Conservation (phyloP, 2,797 vertebrate genomes). For the Micromesistius poutassou region DNA sequence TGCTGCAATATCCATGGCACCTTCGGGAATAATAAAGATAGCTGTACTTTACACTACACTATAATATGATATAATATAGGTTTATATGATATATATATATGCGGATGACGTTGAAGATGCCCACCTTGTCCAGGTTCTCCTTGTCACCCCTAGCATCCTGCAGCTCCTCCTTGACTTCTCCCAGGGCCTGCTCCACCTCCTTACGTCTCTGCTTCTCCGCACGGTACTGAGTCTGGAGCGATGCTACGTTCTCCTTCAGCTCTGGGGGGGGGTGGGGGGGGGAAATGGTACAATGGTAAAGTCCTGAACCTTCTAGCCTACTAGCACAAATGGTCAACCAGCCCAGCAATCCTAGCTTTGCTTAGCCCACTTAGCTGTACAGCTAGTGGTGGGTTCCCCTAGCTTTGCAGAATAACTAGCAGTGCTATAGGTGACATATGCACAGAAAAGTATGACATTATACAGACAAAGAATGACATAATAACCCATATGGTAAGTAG, state of each 20-base stretch:
- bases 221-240: conserved; percentile 73
- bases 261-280: conserved; percentile 65
- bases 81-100: too few relatives aligned
- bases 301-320: neutral
- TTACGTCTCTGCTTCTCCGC: conserved; percentile 85
- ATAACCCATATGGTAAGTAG: neutral
- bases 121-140: conserved; percentile 82
- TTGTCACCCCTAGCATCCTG: conserved; percentile 83
- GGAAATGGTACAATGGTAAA: neutral
- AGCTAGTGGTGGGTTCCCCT: too few relatives aligned
- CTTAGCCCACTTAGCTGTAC: too few relatives aligned
- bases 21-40: neutral
- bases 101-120: conserved; percentile 6
- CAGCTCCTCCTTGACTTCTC: conserved; percentile 82
- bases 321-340: neutral
- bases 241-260: conserved; percentile 78
- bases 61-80: neutral
- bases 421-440: neutral
- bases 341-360: neutral
- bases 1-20: neutral
- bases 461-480: neutral
- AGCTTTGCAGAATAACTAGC: neutral
- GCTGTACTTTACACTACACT: neutral
- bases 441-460: neutral
- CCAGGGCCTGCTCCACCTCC: conserved; percentile 80